Base-by-base conservation (phyloP, 2,797 vertebrate species). In the Galagoides demidoff region DNA sequence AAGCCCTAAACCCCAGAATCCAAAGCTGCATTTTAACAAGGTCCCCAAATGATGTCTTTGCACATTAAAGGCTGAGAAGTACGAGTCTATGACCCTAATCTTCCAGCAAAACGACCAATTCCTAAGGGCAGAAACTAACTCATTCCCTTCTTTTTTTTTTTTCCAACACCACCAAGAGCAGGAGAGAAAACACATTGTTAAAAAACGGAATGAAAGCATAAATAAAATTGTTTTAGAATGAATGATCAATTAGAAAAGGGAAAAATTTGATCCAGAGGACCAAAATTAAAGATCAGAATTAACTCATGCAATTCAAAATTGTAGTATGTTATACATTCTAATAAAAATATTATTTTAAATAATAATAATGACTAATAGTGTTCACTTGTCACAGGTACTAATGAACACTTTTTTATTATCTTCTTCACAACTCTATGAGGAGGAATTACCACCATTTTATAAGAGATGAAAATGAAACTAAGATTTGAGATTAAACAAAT, bases 401-500 rank as follows among this genome's bases (percentile, higher is more conserved):
- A 55, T 11, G n/a, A 92, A 16, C 3, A 34, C 9, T 71, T 92
- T 92, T 22, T 77, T 84, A 88, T 79, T 52, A 43, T 45, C 37
- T 14, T 86, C 37, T 55, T 93, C 57, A 90, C 45, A 95, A 76
- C 13, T 87, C 37, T 88, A 8, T 70, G 13, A 88, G 61, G 14
- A 55, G 74, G 20, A 74, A 34, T 68, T 78, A 76, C 3, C 13
- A 43, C 59, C 14, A 66, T 61, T 89, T 95, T 76, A 64, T n/a
- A 79, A 71, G 39, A 74, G 57, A 77, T 3, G 49, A 95, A 79
- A 86, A 77, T 3, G 49, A 95, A 79, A 86, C 7, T 87, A 52
- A 81, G 57, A 76, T 66, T 90, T 87, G 23, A 55, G 25, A 89
- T 90, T 71, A 87, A 96, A 74, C 45, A 85, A 79, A 92, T n/a